Percentiles rank a stretch among this genome's conserved stretches.
Conservation (phyloP, 2,113 vertebrate genomes). For the Triplophysa siluroides region DNA sequence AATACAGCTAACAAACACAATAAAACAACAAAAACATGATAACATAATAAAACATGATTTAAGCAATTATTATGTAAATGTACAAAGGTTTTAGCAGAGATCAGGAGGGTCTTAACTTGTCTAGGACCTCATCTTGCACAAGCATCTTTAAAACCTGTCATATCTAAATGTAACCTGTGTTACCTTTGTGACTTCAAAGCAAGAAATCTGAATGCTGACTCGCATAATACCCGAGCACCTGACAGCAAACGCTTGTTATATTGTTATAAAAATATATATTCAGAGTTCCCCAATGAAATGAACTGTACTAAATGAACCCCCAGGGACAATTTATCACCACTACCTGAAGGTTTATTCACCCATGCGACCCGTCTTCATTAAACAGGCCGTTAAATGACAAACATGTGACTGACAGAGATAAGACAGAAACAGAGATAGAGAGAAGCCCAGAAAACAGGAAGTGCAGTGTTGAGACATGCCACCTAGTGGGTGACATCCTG, state of each 20-base stretch:
- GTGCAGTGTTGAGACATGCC: conserved; percentile 22
- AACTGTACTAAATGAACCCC: neutral
- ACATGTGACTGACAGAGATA: neutral
- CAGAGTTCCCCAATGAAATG: neutral
- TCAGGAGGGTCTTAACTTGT: too few species aligned
- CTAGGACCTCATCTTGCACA: too few species aligned
- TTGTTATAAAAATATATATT: conserved; percentile 2
- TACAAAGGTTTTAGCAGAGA: too few species aligned
- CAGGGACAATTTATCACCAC: conserved; percentile 5
- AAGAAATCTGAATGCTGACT: conserved; percentile 11
- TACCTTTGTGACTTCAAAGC: neutral
- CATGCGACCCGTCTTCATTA: conserved; percentile 2
- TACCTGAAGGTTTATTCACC: conserved; percentile 10
- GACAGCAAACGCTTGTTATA: conserved; percentile 1
- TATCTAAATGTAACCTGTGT: neutral
- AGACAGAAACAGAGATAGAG: neutral
- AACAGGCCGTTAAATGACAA: conserved; percentile 15
- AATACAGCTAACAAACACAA: too few species aligned
- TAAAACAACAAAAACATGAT: too few species aligned
- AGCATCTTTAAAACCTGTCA: too few species aligned
- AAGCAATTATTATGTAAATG: too few species aligned
- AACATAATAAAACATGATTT: too few species aligned
- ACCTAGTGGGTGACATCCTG: conserved; percentile 51
- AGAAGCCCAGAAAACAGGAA: conserved; percentile 40
- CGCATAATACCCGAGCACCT: neutral